These are phyloP conservation scores for Sus cebifrons DNA, from an alignment of 2,797 vertebrate genomes.

Conservation along the genomic window DNA sequence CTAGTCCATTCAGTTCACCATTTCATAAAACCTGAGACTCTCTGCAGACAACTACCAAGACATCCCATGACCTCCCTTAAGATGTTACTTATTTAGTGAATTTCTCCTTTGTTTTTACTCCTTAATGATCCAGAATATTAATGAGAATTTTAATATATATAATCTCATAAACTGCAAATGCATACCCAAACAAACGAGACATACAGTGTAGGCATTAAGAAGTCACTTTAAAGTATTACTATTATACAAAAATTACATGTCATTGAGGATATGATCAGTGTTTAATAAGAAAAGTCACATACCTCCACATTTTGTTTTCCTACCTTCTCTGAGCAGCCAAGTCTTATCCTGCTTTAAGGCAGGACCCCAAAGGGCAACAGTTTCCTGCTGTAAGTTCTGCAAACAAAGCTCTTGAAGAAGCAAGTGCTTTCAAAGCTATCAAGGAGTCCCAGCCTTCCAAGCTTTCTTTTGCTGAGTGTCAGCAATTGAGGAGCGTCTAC, in stretches of 20 bases:
- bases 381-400: neutral
- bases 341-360: constrained; percentile 40
- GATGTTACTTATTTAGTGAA: neutral
- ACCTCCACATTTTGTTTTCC: neutral
- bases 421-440: neutral
- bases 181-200: neutral
- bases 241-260: neutral
- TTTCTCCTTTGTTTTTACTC: neutral
- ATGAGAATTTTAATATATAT: neutral
- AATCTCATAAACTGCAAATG: neutral
- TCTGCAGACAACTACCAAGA: neutral
- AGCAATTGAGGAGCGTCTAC: neutral
- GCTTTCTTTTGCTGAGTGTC: neutral
- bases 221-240: constrained; percentile 23
- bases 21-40: neutral
- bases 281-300: constrained; percentile 55
- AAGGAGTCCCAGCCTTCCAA: neutral
- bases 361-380: neutral
- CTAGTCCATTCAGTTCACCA: neutral
- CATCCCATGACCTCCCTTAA: neutral
- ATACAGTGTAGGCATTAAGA: neutral
- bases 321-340: neutral
- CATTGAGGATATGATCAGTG: neutral
- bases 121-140: neutral
- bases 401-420: neutral